Conservation (phyloP, 1,140 invertebrate genomes). For the Drosophila bifasciata region DNA sequence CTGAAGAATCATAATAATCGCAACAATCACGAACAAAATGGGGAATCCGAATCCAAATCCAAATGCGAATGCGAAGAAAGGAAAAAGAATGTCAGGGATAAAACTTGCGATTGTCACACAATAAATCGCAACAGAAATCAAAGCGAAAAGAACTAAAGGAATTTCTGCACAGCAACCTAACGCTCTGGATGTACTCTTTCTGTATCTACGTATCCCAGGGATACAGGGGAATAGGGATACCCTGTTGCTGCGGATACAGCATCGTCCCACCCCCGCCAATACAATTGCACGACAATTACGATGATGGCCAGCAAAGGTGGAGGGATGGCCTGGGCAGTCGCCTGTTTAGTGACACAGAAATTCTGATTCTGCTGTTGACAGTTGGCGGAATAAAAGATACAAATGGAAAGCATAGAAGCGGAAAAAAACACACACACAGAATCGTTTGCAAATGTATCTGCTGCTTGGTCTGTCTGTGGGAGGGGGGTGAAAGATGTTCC, state of each 20-base stretch:
- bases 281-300: conserved; percentile 49
- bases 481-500: not conserved
- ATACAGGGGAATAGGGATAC: conserved; percentile 1
- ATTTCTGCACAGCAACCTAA: conserved; percentile 8
- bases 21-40: conserved; percentile 18
- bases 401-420: conserved; percentile 37
- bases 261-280: conserved; percentile 1
- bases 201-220: not conserved
- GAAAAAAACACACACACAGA: conserved; percentile 25
- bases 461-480: conserved; percentile 1
- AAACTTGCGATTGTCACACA: conserved; percentile 72
- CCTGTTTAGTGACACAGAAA: conserved; percentile 61
- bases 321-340: not conserved
- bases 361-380: conserved; percentile 54
- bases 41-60: too few species aligned
- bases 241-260: conserved; percentile 8
- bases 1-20: conserved; percentile 40
- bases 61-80: conserved; percentile 17
- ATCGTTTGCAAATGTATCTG: conserved; percentile 12
- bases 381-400: conserved; percentile 53
- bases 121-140: conserved; percentile 69
- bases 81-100: conserved; percentile 59
- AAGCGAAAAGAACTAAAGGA: conserved; percentile 54
- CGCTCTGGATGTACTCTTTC: conserved; percentile 33
- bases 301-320: not conserved